Percentiles rank a stretch among this genome's conserved stretches.
These are phyloP conservation scores for Pseudomugil gertrudae DNA, from an alignment of 2,797 vertebrate species.

Conservation along the genomic window DNA sequence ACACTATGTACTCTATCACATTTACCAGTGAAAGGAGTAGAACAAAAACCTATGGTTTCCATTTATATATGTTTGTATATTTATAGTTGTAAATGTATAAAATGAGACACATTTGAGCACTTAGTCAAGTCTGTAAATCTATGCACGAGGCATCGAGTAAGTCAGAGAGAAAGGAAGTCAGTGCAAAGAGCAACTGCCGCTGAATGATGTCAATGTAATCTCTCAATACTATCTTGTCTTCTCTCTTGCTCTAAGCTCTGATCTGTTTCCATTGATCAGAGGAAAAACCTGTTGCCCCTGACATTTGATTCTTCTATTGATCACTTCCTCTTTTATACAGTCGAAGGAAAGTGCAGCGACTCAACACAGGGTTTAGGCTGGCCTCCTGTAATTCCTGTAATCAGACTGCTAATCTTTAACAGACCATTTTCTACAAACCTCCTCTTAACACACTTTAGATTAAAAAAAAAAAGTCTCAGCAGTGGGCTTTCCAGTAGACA, in stretches of 20 bases:
- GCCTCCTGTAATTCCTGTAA: slow-evolving; percentile 72
- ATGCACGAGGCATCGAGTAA: slow-evolving; percentile 27
- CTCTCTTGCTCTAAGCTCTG: slow-evolving; percentile 79
- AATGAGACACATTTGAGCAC: not conserved
- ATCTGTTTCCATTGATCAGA: slow-evolving; percentile 86
- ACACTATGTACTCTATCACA: slow-evolving; percentile 15
- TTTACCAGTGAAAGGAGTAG: slow-evolving; percentile 7
- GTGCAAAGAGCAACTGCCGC: slow-evolving; percentile 62
- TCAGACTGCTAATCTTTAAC: slow-evolving; percentile 63
- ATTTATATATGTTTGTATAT: too few relatives aligned
- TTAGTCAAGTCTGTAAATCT: not conserved
- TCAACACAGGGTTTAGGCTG: slow-evolving; percentile 64
- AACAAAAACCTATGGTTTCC: slow-evolving; percentile 21
- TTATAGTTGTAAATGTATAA: not conserved
- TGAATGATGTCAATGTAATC: slow-evolving; percentile 81
- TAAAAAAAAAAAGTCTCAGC: slow-evolving; percentile 1
- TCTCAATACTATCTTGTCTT: slow-evolving; percentile 83
- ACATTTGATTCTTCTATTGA: slow-evolving; percentile 86
- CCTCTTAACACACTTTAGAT: slow-evolving; percentile 1
- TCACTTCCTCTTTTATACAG: slow-evolving; percentile 86
- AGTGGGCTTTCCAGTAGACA: not conserved
- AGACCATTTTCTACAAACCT: slow-evolving; percentile 36
- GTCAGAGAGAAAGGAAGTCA: slow-evolving; percentile 44
- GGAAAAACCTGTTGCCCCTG: slow-evolving; percentile 83
- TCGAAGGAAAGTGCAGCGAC: slow-evolving; percentile 77